A percentile compares a stretch with the other conserved stretches of the same genome.
Evolutionary conservation across 2,113 vertebrate species (phyloP).

Genomic region (Eonycteris spelaea): DNA sequence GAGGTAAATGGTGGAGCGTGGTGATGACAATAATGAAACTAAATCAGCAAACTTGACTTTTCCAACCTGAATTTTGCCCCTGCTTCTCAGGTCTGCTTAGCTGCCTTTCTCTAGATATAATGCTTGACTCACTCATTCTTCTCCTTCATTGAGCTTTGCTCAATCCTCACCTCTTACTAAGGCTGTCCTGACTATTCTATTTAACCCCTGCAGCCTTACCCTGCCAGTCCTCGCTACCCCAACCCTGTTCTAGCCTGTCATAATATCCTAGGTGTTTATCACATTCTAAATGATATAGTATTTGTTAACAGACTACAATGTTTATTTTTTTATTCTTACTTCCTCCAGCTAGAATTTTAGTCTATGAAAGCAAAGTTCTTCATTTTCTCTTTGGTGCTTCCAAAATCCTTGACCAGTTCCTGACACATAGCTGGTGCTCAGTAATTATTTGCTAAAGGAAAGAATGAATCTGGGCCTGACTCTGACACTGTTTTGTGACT

Average conservation of each 20-base stretch:
- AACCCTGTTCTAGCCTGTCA: not conserved
- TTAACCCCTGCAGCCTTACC: not conserved
- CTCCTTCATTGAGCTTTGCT: not conserved
- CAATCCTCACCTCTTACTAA: fast-evolving
- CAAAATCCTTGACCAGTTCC: not conserved
- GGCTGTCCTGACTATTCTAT: fast-evolving
- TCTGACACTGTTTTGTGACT: not conserved
- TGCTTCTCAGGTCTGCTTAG: too few species aligned
- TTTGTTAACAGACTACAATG: not conserved
- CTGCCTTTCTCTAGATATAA: not conserved
- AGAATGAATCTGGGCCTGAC: not conserved
- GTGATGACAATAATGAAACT: not conserved
- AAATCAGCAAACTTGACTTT: not conserved
- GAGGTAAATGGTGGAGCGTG: not conserved
- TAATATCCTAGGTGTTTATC: not conserved
- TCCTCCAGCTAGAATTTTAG: not conserved
- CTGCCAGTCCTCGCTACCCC: not conserved
- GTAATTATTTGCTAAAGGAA: not conserved
- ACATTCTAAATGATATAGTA: not conserved
- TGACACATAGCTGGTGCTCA: not conserved
- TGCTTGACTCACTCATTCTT: not conserved
- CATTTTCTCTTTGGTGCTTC: not conserved
- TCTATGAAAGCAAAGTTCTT: not conserved
- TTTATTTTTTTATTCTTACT: not conserved
- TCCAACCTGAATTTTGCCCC: not conserved